phyloP scores from a whole-genome alignment of 2,797 vertebrate genomes.

The Cossypha polioptera region DNA sequence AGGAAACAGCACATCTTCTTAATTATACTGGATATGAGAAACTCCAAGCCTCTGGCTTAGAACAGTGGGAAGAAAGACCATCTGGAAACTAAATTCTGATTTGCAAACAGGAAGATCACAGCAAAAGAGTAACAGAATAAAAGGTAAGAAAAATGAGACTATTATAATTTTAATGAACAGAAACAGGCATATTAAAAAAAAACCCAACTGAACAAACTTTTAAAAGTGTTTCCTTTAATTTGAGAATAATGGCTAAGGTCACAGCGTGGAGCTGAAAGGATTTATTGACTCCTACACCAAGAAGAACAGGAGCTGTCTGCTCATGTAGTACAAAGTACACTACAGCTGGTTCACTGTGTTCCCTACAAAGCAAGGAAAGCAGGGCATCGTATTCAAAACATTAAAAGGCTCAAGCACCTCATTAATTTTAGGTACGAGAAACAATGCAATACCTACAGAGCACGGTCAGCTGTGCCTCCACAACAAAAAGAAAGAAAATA shows the following conservation, averaged over 20 bases:
- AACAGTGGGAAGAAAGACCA: neutral
- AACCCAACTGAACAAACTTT: neutral
- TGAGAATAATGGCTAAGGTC: constrained; percentile 16
- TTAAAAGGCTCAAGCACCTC: neutral
- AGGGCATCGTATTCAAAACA: neutral
- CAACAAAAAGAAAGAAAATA: neutral
- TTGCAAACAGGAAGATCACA: neutral
- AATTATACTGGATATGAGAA: neutral
- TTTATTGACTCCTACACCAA: neutral
- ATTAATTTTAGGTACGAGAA: constrained; percentile 3
- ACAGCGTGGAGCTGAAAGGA: constrained; percentile 20
- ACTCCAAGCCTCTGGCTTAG: neutral
- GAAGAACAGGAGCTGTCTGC: constrained; percentile 14
- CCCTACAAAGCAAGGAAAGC: neutral
- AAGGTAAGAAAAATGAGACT: constrained; percentile 25
- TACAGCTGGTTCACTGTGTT: neutral
- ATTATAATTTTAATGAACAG: constrained; percentile 13
- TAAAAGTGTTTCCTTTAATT: neutral
- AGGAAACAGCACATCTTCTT: neutral
- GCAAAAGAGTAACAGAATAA: neutral
- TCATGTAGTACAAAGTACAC: constrained; percentile 4
- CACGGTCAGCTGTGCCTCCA: neutral
- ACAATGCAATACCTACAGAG: neutral
- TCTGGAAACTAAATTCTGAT: constrained; percentile 1
- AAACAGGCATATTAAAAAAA: neutral